Evolutionary conservation across 1,140 invertebrate genomes (phyloP).

Genomic region (Psix sp.): DNA sequence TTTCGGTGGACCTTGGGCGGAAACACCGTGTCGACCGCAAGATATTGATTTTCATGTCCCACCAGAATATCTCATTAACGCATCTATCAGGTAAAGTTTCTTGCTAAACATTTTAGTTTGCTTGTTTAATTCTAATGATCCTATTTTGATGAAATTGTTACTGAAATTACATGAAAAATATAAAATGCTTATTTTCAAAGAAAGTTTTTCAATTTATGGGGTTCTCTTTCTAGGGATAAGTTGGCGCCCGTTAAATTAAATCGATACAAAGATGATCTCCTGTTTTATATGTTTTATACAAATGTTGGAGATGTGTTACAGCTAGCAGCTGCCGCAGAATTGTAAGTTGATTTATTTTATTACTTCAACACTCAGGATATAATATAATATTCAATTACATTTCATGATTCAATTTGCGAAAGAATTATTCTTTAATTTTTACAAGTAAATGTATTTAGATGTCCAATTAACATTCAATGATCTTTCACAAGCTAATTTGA

Average conservation of each 20-base stretch:
- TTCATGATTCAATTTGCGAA: too few species aligned
- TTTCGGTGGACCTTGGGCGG: constrained; percentile 98
- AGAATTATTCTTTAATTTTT: too few species aligned
- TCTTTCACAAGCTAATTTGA: neutral
- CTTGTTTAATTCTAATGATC: too few species aligned
- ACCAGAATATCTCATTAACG: constrained; percentile 98
- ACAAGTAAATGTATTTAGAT: too few species aligned
- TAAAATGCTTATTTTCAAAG: too few species aligned
- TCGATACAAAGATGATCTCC: constrained; percentile 98
- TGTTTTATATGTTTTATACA: constrained; percentile 99
- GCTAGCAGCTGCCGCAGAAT: constrained; percentile 94
- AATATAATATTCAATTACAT: too few species aligned
- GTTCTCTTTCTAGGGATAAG: constrained; percentile 84
- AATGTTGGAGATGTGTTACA: constrained; percentile 98
- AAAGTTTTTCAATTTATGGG: neutral
- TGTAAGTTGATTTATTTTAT: constrained; percentile 83
- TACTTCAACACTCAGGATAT: too few species aligned
- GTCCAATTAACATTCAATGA: neutral
- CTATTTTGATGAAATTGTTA: too few species aligned
- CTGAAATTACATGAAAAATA: neutral
- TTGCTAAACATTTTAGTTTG: too few species aligned
- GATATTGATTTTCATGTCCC: constrained; percentile 99
- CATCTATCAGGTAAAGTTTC: constrained; percentile 82
- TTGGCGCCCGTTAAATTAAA: constrained; percentile 95
- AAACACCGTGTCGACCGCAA: constrained; percentile 97